Evolutionary conservation across 2,888 invertebrate genomes (phyloP).

Genomic region (Ectobius pallidus): DNA sequence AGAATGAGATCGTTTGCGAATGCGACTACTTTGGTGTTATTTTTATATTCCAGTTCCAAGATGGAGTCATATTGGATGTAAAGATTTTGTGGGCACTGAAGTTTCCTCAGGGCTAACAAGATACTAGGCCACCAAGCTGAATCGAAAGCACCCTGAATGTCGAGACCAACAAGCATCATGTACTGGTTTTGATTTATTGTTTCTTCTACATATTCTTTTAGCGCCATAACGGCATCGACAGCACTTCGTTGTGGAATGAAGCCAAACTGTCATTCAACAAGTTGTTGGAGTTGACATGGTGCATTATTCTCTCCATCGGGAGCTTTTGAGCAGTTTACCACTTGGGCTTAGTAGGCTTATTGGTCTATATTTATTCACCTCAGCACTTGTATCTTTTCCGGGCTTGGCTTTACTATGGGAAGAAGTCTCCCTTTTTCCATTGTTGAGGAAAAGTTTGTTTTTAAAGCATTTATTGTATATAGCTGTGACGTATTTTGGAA

Average conservation of each 20-base stretch:
- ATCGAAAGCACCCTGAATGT: not conserved
- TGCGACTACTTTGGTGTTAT: too few species aligned
- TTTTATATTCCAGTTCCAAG: too few species aligned
- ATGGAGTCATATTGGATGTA: too few species aligned
- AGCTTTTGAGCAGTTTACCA: too few species aligned
- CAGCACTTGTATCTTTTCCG: not conserved
- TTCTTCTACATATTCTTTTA: not conserved
- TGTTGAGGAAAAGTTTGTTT: not conserved
- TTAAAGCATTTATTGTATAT: constrained; percentile 6
- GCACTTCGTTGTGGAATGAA: not conserved
- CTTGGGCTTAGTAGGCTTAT: not conserved
- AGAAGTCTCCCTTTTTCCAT: not conserved
- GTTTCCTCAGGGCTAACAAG: too few species aligned
- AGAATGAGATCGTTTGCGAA: too few species aligned
- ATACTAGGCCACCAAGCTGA: not conserved
- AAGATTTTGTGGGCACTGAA: too few species aligned
- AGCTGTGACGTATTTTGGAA: not conserved
- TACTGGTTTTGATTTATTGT: not conserved
- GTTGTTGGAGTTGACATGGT: not conserved
- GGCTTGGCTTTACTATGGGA: not conserved
- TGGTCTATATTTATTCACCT: not conserved
- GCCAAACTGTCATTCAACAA: too few species aligned
- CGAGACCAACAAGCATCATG: not conserved
- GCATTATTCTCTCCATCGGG: not conserved
- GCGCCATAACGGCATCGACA: not conserved